These are phyloP conservation scores for Cyclina sinensis DNA, from an alignment of 1,140 invertebrate genomes.

Conservation along the genomic window DNA sequence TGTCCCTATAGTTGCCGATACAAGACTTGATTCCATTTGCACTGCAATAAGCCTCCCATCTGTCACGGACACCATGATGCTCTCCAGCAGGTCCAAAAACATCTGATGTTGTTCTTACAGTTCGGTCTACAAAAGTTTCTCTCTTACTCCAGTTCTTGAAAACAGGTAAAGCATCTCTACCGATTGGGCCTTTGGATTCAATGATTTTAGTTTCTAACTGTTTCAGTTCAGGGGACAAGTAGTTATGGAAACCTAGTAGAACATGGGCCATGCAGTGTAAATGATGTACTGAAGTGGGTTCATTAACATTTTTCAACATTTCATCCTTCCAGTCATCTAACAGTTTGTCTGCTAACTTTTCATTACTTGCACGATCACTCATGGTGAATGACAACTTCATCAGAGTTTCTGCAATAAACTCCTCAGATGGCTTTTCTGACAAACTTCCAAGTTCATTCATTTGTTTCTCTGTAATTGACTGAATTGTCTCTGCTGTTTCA, in stretches of 20 bases:
- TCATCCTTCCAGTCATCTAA: constrained; percentile 12
- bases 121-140: neutral
- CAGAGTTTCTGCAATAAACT: neutral
- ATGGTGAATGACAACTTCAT: constrained; percentile 29
- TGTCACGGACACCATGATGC: constrained; percentile 1
- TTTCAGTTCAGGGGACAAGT: constrained; percentile 8
- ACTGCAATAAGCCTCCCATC: constrained; percentile 34
- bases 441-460: neutral
- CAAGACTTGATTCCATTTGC: constrained; percentile 3
- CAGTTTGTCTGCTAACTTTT: constrained; percentile 30
- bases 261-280: constrained; percentile 54
- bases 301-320: neutral
- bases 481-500: neutral
- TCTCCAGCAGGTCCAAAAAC: constrained; percentile 13
- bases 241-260: constrained; percentile 44
- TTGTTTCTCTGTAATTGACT: neutral
- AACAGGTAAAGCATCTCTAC: neutral
- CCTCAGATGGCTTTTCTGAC: neutral
- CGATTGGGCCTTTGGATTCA: neutral
- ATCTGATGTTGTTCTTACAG: neutral
- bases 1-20: constrained; percentile 23
- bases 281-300: neutral
- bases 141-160: neutral
- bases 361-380: constrained; percentile 19
- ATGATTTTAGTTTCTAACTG: neutral